Percentiles rank a stretch among this genome's conserved stretches.
Evolutionary conservation across 2,797 vertebrate genomes (phyloP).

Genomic region (Pogoniulus pusillus): DNA sequence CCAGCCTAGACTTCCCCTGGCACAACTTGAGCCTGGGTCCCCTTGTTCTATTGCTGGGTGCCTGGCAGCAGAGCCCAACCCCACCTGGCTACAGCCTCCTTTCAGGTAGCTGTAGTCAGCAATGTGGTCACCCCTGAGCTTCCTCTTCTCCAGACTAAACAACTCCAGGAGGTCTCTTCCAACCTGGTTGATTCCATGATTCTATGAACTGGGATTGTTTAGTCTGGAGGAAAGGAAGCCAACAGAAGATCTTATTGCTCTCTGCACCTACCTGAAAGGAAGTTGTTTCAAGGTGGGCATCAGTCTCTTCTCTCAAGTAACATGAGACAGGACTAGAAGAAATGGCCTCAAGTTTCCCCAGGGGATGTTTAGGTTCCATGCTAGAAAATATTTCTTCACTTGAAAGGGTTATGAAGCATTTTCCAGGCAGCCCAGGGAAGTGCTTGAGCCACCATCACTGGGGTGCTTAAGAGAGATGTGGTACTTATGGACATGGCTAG

Average conservation of each 20-base stretch:
- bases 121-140: too few relatives aligned
- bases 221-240: background rate
- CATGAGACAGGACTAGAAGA: background rate
- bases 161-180: too few relatives aligned
- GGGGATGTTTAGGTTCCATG: background rate
- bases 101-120: too few relatives aligned
- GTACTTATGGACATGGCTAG: background rate
- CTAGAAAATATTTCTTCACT: background rate
- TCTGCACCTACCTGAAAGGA: background rate
- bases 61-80: too few relatives aligned
- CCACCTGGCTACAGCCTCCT: too few relatives aligned
- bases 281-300: accelerated
- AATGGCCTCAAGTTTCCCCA: background rate
- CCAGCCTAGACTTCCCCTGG: too few relatives aligned
- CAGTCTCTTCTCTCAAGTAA: background rate
- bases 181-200: too few relatives aligned
- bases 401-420: accelerated
- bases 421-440: background rate
- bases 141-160: too few relatives aligned
- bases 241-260: background rate
- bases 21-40: too few relatives aligned
- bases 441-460: background rate
- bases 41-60: too few relatives aligned
- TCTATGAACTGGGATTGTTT: too few relatives aligned
- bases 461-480: background rate